Evolutionary conservation across 2,113 vertebrate genomes (phyloP).

Genomic region (Dipodomys spectabilis): DNA sequence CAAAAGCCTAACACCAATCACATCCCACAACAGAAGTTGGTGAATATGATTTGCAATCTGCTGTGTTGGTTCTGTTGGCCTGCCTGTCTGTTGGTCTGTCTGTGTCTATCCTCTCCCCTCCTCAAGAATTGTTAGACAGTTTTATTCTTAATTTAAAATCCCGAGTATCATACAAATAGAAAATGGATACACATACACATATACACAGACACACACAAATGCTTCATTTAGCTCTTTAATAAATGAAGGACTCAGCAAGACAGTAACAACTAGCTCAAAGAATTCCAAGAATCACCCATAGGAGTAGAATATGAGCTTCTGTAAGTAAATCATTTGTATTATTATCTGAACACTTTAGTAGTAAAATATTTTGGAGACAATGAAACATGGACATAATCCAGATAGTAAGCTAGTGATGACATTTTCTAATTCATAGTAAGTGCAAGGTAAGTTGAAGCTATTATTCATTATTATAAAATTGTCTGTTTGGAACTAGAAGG

Average conservation of each 20-base stretch:
- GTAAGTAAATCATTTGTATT: neutral
- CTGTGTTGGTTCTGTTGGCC: neutral
- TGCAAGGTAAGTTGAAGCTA: neutral
- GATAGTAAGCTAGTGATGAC: neutral
- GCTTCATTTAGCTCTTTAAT: neutral
- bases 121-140: neutral
- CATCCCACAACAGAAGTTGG: neutral
- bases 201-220: too few species aligned
- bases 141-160: neutral
- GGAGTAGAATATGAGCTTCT: neutral
- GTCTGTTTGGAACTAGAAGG: neutral
- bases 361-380: slow-evolving; percentile 22
- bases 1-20: neutral
- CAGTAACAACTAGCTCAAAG: neutral
- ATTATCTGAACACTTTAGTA: neutral
- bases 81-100: neutral
- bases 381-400: neutral
- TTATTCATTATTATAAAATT: neutral
- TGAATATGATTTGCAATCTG: too few species aligned
- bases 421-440: neutral
- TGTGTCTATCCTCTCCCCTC: neutral
- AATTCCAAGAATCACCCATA: neutral
- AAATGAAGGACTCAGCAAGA: neutral
- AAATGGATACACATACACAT: neutral
- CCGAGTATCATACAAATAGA: neutral